These are phyloP conservation scores for Drosophila acutilabella DNA, from an alignment of 2,888 invertebrate species.

Conservation along the genomic window DNA sequence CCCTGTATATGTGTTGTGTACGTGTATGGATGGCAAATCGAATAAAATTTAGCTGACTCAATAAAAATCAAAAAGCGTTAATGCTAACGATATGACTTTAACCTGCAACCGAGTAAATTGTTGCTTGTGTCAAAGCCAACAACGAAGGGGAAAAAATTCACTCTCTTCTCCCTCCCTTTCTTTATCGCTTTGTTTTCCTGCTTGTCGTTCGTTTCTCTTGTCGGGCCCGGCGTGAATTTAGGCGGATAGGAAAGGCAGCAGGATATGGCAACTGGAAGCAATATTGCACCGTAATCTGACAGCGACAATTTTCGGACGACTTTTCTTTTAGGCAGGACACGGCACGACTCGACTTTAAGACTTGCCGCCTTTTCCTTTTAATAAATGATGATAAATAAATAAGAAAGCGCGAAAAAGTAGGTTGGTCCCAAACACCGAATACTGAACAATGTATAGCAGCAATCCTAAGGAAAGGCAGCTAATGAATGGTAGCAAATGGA, in stretches of 20 bases:
- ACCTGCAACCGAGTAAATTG: constrained; percentile 81
- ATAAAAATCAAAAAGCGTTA: constrained; percentile 85
- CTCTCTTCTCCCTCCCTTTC: background rate
- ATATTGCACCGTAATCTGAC: constrained; percentile 79
- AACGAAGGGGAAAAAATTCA: constrained; percentile 34
- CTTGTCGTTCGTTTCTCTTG: constrained; percentile 4
- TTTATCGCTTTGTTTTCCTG: background rate
- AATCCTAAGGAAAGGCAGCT: constrained; percentile 33
- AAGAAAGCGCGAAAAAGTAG: constrained; percentile 61
- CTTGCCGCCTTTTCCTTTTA: constrained; percentile 42
- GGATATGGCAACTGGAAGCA: constrained; percentile 80
- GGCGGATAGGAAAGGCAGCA: constrained; percentile 73
- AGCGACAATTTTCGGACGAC: constrained; percentile 73
- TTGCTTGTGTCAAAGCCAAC: constrained; percentile 78
- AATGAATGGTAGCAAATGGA: constrained; percentile 47
- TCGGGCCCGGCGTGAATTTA: constrained; percentile 38
- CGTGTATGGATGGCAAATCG: constrained; percentile 77
- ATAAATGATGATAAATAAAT: constrained; percentile 78
- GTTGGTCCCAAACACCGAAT: constrained; percentile 28
- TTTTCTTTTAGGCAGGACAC: constrained; percentile 43
- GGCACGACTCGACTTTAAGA: constrained; percentile 32
- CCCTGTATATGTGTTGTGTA: constrained; percentile 33
- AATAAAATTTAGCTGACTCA: constrained; percentile 85
- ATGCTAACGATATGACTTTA: constrained; percentile 85
- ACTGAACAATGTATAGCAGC: constrained; percentile 13